These are phyloP conservation scores for Diadophis punctatus DNA, from an alignment of 2,113 vertebrate genomes.

Conservation along the genomic window DNA sequence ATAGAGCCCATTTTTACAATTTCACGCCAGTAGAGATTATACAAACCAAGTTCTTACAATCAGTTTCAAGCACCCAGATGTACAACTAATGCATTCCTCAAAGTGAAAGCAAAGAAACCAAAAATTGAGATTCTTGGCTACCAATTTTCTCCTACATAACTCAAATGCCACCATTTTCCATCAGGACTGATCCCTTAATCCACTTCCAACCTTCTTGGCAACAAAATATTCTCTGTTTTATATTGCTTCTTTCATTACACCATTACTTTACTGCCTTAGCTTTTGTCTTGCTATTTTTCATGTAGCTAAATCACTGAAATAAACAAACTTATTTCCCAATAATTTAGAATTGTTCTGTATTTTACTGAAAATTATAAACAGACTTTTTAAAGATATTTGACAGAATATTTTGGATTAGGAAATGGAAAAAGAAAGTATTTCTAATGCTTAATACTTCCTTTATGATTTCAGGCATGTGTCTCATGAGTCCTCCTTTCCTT, in stretches of 20 bases:
- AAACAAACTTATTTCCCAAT: too few species aligned
- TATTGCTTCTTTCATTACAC: too few species aligned
- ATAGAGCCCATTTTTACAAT: neutral
- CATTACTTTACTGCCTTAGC: too few species aligned
- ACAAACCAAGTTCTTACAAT: neutral
- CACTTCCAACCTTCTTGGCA: neutral
- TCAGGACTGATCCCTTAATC: neutral
- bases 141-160: neutral
- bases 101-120: neutral
- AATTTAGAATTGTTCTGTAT: too few species aligned
- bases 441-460: neutral
- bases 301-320: too few species aligned
- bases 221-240: neutral
- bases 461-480: neutral
- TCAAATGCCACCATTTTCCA: neutral
- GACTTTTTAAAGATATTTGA: neutral
- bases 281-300: too few species aligned
- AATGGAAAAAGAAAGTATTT: neutral
- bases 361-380: too few species aligned
- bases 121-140: neutral
- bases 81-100: neutral
- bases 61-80: neutral
- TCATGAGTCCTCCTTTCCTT: neutral
- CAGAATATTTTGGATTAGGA: neutral
- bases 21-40: neutral